Conservation (phyloP, 2,797 vertebrate genomes). For the Myoxocephalus aenaeus region DNA sequence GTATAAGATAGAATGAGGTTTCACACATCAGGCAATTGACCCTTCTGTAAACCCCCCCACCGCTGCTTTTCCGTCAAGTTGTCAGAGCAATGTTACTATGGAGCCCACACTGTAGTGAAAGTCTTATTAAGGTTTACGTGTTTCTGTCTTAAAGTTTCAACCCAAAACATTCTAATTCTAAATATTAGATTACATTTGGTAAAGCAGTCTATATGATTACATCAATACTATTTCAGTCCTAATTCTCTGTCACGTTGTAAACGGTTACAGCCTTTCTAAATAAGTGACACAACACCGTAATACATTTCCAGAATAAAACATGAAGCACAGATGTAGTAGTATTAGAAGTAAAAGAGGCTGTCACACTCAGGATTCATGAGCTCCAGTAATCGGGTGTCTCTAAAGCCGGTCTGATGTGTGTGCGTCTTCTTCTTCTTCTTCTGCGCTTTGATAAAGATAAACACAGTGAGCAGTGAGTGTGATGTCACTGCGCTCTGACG, state of each 20-base stretch:
- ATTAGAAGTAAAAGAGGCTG: neutral
- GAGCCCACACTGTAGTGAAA: neutral
- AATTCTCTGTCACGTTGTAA: neutral
- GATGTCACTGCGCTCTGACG: neutral
- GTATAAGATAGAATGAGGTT: constrained; percentile 8
- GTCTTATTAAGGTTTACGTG: neutral
- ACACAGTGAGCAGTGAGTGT: neutral
- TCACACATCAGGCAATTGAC: constrained; percentile 8
- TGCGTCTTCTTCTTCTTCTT: neutral
- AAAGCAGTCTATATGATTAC: neutral
- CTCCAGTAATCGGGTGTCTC: neutral
- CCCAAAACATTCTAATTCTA: neutral
- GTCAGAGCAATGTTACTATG: neutral
- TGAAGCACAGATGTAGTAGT: neutral
- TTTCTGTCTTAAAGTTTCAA: neutral
- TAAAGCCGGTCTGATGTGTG: neutral
- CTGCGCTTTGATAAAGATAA: neutral
- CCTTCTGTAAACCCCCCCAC: neutral
- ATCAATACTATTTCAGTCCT: neutral
- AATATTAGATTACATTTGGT: neutral
- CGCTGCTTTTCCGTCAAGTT: neutral
- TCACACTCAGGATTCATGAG: neutral
- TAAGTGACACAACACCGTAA: too few relatives aligned
- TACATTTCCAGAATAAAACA: neutral
- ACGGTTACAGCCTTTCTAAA: neutral